Evolutionary conservation across 2,888 invertebrate species (phyloP), one percentile per base, ranked within the genome.

Genomic region (Cataglyphis cursor): DNA sequence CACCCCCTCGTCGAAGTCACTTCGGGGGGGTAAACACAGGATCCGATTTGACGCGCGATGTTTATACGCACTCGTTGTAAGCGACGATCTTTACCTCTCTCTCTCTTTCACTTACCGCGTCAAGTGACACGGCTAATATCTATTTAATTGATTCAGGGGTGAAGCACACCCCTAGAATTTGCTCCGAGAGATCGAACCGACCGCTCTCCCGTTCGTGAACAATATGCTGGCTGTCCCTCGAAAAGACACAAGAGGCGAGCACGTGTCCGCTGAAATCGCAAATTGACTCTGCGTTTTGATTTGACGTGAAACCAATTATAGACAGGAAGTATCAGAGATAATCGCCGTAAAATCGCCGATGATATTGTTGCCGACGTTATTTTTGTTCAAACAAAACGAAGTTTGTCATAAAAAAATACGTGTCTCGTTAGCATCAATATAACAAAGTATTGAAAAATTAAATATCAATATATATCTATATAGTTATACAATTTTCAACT

Each of bases 71-170:
- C 82, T 65, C 78, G 78, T 59, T 57, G 66, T 70, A 86, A 86
- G 84, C 81, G 84, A 80, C 83, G 76, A 72, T 61, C 35, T 65
- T 73, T 84, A 48, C 31, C 41, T 44, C 44, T 35, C 38, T 21
- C 9, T 48, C 24, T 65, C 73, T 84, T 38, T 51, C 44, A 35
- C 35, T 51, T 54, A 35, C 65, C 82, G 86, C 89, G 92, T 92
- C 90, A 91, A 94, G 93, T 93, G 93, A 94, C 88, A 92, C 91
- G 90, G 84, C 92, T 94, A 94, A 94, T 94, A 93, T 93, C 91
- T 90, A 92, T 94, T 94, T 94, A 93, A 94, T 94, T 93, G 94
- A 93, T 94, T 93, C 90, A 75, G 85, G 86, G 87, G 83, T 24
- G 31, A 21, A 64, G 51, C 66, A 68, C 72, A 54, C 66, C 86